These are phyloP conservation scores for Amphimallon solstitiale DNA, from an alignment of 2,888 invertebrate genomes.

Conservation along the genomic window DNA sequence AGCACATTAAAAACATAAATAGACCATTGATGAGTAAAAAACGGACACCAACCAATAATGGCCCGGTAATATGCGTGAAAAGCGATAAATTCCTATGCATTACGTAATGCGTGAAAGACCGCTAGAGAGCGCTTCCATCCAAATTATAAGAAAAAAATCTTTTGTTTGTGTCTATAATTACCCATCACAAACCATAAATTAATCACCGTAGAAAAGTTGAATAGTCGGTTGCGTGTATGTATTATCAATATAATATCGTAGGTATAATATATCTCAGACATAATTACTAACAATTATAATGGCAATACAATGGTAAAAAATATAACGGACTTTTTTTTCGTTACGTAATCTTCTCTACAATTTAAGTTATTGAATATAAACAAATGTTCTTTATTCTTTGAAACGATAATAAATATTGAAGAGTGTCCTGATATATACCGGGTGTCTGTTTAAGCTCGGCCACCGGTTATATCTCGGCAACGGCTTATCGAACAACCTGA, in stretches of 20 bases:
- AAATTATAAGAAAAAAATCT: constrained; percentile 9
- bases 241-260: background rate
- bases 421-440: too few species aligned
- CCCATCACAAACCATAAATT: constrained; percentile 17
- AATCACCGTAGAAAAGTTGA: constrained; percentile 13
- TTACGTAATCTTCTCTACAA: too few species aligned
- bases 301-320: too few species aligned
- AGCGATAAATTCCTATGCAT: constrained; percentile 13
- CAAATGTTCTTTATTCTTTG: too few species aligned
- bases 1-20: background rate
- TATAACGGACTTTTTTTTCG: too few species aligned
- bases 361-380: too few species aligned
- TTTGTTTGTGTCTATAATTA: constrained; percentile 14
- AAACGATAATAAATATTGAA: too few species aligned
- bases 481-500: too few species aligned
- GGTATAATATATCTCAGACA: constrained; percentile 1
- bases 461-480: too few species aligned
- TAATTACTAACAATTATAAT: background rate
- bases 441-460: too few species aligned
- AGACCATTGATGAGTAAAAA: constrained; percentile 4
- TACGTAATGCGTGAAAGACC: constrained; percentile 1
- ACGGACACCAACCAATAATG: background rate
- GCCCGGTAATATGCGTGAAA: background rate
- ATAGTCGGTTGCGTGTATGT: constrained; percentile 6
- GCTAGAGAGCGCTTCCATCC: constrained; percentile 8